Conservation (phyloP, 2,888 invertebrate species). For the Oscheius sp. region DNA sequence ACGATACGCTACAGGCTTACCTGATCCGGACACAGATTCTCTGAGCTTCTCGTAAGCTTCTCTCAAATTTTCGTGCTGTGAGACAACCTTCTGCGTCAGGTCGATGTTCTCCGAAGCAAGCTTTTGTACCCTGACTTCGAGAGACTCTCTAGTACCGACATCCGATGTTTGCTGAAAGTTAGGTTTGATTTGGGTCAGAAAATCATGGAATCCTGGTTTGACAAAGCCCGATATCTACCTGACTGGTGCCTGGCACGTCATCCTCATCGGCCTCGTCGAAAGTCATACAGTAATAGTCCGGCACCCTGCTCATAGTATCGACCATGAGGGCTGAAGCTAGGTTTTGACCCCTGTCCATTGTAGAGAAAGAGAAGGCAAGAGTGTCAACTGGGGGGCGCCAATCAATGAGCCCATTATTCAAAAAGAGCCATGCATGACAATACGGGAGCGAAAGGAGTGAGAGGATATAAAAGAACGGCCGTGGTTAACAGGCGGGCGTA, state of each 20-base stretch:
- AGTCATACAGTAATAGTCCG: conserved; percentile 61
- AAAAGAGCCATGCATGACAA: conserved; percentile 31
- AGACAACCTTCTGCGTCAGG: conserved; percentile 63
- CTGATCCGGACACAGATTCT: conserved; percentile 51
- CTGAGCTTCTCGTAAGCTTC: conserved; percentile 66
- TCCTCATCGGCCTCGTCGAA: conserved; percentile 55
- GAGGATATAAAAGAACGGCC: no score
- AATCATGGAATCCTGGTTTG: not conserved
- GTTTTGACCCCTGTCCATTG: not conserved
- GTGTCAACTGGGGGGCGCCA: conserved; percentile 27
- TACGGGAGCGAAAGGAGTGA: not conserved
- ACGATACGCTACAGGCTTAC: not conserved
- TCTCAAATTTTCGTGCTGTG: conserved; percentile 64
- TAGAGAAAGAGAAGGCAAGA: conserved; percentile 4
- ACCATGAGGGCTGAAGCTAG: conserved; percentile 19
- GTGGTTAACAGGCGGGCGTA: no score
- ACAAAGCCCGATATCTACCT: conserved; percentile 39
- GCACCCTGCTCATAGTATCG: conserved; percentile 38
- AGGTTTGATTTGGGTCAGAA: not conserved
- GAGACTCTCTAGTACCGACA: not conserved
- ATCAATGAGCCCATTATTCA: conserved; percentile 22
- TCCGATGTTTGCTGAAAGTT: conserved; percentile 57
- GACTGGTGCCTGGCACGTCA: conserved; percentile 46
- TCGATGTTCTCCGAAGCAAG: conserved; percentile 62
- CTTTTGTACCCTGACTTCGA: conserved; percentile 53